These are phyloP conservation scores for Platysternon megacephalum DNA, from an alignment of 2,113 vertebrate genomes.

Conservation along the genomic window DNA sequence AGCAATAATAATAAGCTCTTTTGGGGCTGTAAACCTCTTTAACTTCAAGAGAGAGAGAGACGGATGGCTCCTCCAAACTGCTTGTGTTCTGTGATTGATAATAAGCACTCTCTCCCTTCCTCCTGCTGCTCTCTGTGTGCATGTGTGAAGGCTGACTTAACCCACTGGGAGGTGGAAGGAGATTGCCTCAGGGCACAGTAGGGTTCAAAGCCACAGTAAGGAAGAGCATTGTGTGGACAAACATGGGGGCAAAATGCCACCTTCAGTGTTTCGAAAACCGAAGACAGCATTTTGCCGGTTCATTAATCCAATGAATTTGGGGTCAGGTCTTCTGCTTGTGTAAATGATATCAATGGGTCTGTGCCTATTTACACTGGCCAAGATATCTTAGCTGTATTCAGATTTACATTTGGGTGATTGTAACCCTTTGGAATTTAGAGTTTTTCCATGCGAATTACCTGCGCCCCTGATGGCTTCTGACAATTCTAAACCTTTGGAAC, in stretches of 20 bases:
- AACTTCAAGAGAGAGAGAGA: constrained; percentile 69
- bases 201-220: constrained; percentile 69
- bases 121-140: constrained; percentile 30
- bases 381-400: neutral
- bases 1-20: constrained; percentile 82
- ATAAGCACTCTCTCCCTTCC: constrained; percentile 58
- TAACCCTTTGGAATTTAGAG: neutral
- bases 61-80: constrained; percentile 69
- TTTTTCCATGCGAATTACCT: constrained; percentile 11
- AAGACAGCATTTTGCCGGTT: constrained; percentile 25
- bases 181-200: constrained; percentile 57
- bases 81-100: constrained; percentile 81
- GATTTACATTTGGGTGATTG: neutral
- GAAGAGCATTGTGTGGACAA: constrained; percentile 56
- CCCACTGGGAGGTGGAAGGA: constrained; percentile 60
- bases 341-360: neutral
- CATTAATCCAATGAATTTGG: neutral
- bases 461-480: constrained; percentile 8
- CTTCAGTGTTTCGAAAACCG: constrained; percentile 8
- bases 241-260: constrained; percentile 34
- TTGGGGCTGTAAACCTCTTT: constrained; percentile 69
- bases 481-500: neutral
- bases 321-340: neutral
- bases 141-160: constrained; percentile 52
- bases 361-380: neutral